Base-by-base conservation (phyloP, 2,888 invertebrate genomes). In the Philereme vetulata region DNA sequence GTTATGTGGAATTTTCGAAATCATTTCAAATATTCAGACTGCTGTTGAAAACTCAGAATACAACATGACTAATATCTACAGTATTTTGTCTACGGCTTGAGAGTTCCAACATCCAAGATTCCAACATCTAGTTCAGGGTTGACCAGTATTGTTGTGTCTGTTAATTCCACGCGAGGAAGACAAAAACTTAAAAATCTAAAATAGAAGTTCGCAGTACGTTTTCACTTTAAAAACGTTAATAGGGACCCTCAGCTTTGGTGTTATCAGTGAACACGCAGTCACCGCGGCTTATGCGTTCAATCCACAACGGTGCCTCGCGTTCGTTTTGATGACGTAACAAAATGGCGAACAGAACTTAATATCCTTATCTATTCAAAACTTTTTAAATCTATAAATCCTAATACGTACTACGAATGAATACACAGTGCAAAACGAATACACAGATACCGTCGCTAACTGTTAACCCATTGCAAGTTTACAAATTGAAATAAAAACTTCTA, bases 191-290 rank as follows among this genome's bases (percentile, higher is more conserved):
- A n/a, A 21, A 21, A 21, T 21, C 1, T 1, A 21, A 21, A 21
- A 21, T 21, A 21, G 21, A 21, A 1, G 21, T 21, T 21, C 21
- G 2, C 21, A 21, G 21, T 21, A 21, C 21, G 21, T 21, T 21
- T 21, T 21, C 21, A 21, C 1, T 21, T 21, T 21, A 21, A 21
- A 21, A 21, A 21, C 21, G 21, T 2, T 21, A 21, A 1, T 21
- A 21, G 21, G 21, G 2, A 21, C 21, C 21, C 21, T 21, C 21
- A 21, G 21, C 21, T 36, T 8, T 36, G 8, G 36, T 70, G 60
- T 90, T 90, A 90, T 90, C 90, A 90, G 90, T 90, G 89, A 86
- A 90, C 88, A 76, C 76, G 73, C 72, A 74, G 76, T 73, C 78
- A 75, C 70, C 72, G 67, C 75, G 76, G 75, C 75, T 76, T 77